phyloP scores from a whole-genome alignment of 2,888 invertebrate species.

The Galerucella calmariensis region DNA sequence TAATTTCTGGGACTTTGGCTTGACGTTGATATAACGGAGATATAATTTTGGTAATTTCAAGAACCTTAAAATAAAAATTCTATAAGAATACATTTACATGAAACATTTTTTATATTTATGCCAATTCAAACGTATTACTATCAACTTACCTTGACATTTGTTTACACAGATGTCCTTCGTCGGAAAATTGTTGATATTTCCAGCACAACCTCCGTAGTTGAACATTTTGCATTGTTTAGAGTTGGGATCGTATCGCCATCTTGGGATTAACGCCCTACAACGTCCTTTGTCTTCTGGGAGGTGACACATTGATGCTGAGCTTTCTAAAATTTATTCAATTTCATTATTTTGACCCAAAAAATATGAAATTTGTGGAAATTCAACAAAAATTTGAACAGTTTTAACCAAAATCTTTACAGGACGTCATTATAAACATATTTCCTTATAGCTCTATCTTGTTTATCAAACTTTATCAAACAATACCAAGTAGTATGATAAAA shows the following conservation, averaged over 20 bases:
- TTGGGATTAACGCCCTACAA: slow-evolving; percentile 58
- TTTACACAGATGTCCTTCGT: slow-evolving; percentile 66
- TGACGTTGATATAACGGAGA: neutral
- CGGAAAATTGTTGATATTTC: slow-evolving; percentile 69
- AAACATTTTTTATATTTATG: neutral
- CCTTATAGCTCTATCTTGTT: too few species aligned
- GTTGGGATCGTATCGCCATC: slow-evolving; percentile 66
- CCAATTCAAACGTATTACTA: neutral
- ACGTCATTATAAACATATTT: too few species aligned
- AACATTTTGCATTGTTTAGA: slow-evolving; percentile 67
- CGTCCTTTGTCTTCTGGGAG: slow-evolving; percentile 54
- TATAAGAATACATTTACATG: too few species aligned
- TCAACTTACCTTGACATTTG: slow-evolving; percentile 63
- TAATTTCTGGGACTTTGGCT: neutral
- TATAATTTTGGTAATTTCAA: neutral
- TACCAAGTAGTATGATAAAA: too few species aligned
- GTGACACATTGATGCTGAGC: slow-evolving; percentile 50
- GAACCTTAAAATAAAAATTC: neutral
- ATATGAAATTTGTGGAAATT: neutral
- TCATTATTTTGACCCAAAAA: neutral
- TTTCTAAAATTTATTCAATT: slow-evolving; percentile 25
- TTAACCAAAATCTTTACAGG: too few species aligned
- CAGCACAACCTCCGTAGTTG: slow-evolving; percentile 70
- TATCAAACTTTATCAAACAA: too few species aligned
- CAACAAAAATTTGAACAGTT: neutral